Conservation (phyloP, 2,888 invertebrate genomes). For the Calephelis perditalis region DNA sequence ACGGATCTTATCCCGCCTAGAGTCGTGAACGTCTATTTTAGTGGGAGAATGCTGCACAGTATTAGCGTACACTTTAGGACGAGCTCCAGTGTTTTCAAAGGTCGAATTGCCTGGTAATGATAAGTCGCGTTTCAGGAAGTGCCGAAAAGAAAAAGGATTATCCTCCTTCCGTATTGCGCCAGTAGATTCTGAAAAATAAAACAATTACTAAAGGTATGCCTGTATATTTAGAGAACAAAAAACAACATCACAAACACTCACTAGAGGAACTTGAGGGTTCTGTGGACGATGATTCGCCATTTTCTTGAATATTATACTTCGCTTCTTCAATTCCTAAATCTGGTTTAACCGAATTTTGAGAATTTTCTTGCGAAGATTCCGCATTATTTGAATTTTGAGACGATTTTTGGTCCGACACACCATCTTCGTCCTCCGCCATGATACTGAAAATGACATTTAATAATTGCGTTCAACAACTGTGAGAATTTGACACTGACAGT, state of each 20-base stretch:
- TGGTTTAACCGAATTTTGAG: constrained; percentile 59
- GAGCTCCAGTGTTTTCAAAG: constrained; percentile 84
- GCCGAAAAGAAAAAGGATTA: constrained; percentile 91
- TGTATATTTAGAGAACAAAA: constrained; percentile 67
- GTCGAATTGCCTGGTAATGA: constrained; percentile 74
- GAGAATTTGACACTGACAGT: background rate
- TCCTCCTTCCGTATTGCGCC: constrained; percentile 80
- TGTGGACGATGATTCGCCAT: constrained; percentile 51
- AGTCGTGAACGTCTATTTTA: constrained; percentile 55
- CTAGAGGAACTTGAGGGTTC: constrained; percentile 66
- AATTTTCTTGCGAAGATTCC: constrained; percentile 54
- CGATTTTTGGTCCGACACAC: constrained; percentile 70
- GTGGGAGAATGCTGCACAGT: constrained; percentile 72
- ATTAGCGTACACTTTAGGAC: constrained; percentile 84
- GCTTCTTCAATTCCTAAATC: constrained; percentile 72
- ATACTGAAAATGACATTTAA: constrained; percentile 65
- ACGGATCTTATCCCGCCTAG: constrained; percentile 56
- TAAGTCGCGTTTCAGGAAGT: constrained; percentile 85
- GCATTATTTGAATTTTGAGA: constrained; percentile 65
- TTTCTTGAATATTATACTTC: constrained; percentile 64
- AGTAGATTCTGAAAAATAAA: constrained; percentile 58
- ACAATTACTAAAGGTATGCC: constrained; percentile 43
- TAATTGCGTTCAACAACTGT: constrained; percentile 19
- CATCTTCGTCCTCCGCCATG: constrained; percentile 77
- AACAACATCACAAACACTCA: constrained; percentile 67